A percentile compares a stretch with the other conserved stretches of the same genome.
Conservation (phyloP, 1,140 invertebrate species). For the Ditylenchus dipsaci region DNA sequence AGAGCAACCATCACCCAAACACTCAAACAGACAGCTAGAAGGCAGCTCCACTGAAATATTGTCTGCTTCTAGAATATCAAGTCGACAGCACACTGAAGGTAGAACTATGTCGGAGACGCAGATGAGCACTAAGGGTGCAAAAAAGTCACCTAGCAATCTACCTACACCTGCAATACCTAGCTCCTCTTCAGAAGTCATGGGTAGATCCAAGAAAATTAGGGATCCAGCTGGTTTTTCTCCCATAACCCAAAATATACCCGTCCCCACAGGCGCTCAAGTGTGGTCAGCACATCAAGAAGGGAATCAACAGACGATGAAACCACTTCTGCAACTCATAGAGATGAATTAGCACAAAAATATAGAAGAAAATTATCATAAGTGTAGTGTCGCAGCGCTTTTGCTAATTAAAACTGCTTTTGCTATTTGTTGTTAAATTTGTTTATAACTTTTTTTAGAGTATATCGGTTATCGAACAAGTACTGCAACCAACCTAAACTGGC, state of each 20-base stretch:
- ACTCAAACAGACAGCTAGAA: background rate
- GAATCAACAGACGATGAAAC: background rate
- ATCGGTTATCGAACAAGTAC: too few species aligned
- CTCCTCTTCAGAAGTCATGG: background rate
- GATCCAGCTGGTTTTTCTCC: background rate
- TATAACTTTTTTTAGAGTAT: too few species aligned
- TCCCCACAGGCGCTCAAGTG: background rate
- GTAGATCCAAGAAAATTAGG: background rate
- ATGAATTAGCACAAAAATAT: background rate
- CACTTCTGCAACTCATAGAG: constrained; percentile 1
- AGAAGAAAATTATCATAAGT: background rate
- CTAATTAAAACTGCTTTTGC: too few species aligned
- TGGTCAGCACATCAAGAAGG: background rate
- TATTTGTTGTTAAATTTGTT: too few species aligned
- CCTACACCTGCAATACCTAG: background rate
- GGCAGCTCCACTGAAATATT: background rate
- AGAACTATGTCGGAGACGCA: too few species aligned
- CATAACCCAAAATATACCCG: background rate
- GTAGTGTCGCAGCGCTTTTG: too few species aligned
- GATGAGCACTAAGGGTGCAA: background rate
- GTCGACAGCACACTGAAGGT: background rate
- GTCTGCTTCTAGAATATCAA: background rate
- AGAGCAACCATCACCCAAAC: background rate
- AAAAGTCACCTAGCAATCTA: background rate
- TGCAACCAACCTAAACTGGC: too few species aligned